A percentile compares a stretch with the other conserved stretches of the same genome.
Conservation (phyloP, 2,113 vertebrate genomes). For the Bufo gargarizans region DNA sequence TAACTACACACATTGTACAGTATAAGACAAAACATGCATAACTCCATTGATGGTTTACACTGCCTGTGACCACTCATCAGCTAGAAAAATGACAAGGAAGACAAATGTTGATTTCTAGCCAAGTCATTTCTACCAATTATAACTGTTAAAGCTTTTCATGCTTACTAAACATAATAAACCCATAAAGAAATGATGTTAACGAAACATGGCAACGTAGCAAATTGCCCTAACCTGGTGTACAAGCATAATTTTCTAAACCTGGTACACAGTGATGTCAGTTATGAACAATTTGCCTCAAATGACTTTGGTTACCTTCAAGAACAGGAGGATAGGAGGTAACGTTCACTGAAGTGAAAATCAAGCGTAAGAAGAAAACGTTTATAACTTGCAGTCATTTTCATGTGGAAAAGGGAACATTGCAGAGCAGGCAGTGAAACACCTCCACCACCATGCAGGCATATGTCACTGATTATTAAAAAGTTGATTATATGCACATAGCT, state of each 20-base stretch:
- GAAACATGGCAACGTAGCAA: constrained; percentile 52
- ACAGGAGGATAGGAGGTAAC: neutral
- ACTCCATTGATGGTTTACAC: neutral
- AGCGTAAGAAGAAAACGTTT: neutral
- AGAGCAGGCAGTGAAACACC: neutral
- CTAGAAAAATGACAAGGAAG: neutral
- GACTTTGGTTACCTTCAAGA: constrained; percentile 26
- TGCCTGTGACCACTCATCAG: constrained; percentile 2
- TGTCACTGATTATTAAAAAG: neutral
- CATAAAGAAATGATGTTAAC: constrained; percentile 52
- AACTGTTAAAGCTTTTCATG: constrained; percentile 38
- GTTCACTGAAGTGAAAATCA: neutral
- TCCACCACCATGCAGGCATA: neutral
- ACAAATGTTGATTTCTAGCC: constrained; percentile 50
- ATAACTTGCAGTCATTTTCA: neutral
- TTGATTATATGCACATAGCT: neutral
- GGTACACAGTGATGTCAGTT: constrained; percentile 52
- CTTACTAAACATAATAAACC: constrained; percentile 43
- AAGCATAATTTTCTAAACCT: constrained; percentile 38
- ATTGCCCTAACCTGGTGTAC: constrained; percentile 57
- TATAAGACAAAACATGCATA: no score
- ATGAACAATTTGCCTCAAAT: constrained; percentile 49
- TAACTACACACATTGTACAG: neutral
- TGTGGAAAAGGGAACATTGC: neutral
- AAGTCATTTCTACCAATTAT: constrained; percentile 44